These are phyloP conservation scores for Mirza zaza DNA, from an alignment of 2,113 vertebrate genomes.

Conservation along the genomic window DNA sequence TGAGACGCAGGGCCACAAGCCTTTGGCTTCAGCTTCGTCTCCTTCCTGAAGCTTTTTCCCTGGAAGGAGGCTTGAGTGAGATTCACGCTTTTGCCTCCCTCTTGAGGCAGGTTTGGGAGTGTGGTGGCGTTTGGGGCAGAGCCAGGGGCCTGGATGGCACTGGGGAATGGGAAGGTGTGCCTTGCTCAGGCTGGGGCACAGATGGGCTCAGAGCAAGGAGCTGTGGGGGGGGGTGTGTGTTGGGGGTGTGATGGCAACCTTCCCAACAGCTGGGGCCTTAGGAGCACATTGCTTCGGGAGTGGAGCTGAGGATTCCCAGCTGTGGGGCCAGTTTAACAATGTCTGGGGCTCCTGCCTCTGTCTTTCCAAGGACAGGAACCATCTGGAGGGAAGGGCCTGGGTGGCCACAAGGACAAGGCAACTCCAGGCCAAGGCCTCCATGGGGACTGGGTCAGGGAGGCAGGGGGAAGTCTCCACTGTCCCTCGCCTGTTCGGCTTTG, in stretches of 20 bases:
- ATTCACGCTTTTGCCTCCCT: background rate
- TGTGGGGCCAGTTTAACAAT: slow-evolving; percentile 22
- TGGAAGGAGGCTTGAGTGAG: background rate
- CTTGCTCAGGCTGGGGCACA: background rate
- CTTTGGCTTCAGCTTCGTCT: background rate
- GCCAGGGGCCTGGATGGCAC: background rate
- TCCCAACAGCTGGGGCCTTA: slow-evolving; percentile 32
- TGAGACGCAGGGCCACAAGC: background rate
- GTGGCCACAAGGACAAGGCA: slow-evolving; percentile 60
- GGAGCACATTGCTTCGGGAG: background rate
- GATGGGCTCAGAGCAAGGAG: background rate
- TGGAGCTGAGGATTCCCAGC: slow-evolving; percentile 63
- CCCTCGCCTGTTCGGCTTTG: too few species aligned
- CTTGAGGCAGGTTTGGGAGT: background rate
- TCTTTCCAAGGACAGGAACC: slow-evolving; percentile 54
- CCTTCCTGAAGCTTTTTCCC: background rate
- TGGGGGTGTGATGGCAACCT: background rate
- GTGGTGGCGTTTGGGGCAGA: background rate
- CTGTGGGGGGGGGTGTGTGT: background rate
- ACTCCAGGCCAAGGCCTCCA: slow-evolving; percentile 43
- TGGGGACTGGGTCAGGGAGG: background rate
- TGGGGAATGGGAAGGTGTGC: background rate
- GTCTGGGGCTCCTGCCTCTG: slow-evolving; percentile 18
- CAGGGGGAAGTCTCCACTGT: background rate
- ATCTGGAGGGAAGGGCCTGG: slow-evolving; percentile 67